Percentiles rank a stretch among this genome's conserved stretches.
Evolutionary conservation across 2,797 vertebrate species (phyloP).

Genomic region (Myotis daubentonii): DNA sequence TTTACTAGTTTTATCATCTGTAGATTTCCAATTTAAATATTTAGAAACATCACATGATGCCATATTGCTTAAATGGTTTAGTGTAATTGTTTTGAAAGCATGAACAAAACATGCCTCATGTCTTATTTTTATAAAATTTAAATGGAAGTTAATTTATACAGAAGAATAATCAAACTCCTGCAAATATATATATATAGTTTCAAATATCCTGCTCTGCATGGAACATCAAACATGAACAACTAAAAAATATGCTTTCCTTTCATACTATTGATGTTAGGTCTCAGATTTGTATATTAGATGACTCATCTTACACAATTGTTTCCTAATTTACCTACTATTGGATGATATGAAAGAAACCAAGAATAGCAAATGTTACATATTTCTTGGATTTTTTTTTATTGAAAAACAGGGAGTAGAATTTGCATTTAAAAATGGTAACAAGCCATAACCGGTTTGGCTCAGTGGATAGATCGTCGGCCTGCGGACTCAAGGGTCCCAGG

Average conservation of each 20-base stretch:
- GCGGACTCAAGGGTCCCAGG: no score
- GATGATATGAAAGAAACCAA: conserved; percentile 20
- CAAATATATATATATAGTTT: conserved; percentile 30
- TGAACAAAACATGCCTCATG: conserved; percentile 44
- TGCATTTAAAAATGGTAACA: neutral
- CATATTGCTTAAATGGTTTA: conserved; percentile 56
- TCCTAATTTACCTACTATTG: neutral
- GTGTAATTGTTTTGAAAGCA: conserved; percentile 58
- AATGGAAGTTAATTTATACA: conserved; percentile 59
- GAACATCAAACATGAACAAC: conserved; percentile 38
- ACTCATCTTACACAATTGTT: neutral
- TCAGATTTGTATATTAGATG: conserved; percentile 3
- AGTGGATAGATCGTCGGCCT: no score
- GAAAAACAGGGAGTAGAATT: neutral
- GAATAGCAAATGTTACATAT: neutral
- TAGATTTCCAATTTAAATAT: conserved; percentile 75
- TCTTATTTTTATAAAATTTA: conserved; percentile 46
- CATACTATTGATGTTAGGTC: neutral
- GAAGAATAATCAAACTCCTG: conserved; percentile 28
- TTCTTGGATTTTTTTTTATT: conserved; percentile 23
- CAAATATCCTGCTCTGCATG: neutral
- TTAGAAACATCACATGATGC: conserved; percentile 66
- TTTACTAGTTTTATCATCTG: conserved; percentile 70
- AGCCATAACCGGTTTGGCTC: no score
- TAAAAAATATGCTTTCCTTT: conserved; percentile 49